A percentile compares a stretch with the other conserved stretches of the same genome.
Evolutionary conservation across 2,888 invertebrate species (phyloP).

Genomic region (Pollenia amentaria): DNA sequence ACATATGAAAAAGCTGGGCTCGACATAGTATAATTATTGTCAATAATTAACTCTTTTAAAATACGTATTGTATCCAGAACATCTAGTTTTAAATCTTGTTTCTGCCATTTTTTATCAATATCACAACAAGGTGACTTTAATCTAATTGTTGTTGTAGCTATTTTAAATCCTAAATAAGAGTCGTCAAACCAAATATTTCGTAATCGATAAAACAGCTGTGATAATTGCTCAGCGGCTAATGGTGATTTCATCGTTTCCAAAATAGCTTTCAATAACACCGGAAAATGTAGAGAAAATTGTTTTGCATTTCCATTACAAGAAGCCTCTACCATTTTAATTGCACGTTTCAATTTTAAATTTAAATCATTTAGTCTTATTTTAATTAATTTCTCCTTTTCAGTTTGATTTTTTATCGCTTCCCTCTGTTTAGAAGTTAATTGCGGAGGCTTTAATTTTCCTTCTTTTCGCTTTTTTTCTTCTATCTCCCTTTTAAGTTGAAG

Average conservation of each 20-base stretch:
- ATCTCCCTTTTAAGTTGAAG: constrained; percentile 95
- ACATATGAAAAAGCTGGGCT: constrained; percentile 93
- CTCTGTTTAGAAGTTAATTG: constrained; percentile 94
- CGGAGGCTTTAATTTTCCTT: constrained; percentile 91
- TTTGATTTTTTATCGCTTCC: constrained; percentile 94
- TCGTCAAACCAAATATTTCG: constrained; percentile 86
- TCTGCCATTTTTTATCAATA: constrained; percentile 91
- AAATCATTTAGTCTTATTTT: constrained; percentile 89
- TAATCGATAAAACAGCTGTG: constrained; percentile 87
- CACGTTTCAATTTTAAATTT: constrained; percentile 81
- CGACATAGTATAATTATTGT: constrained; percentile 76
- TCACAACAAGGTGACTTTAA: constrained; percentile 92
- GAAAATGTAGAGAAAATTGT: constrained; percentile 81
- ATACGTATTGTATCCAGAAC: constrained; percentile 87
- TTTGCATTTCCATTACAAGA: constrained; percentile 81
- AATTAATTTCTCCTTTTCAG: constrained; percentile 93
- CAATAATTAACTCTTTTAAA: constrained; percentile 85
- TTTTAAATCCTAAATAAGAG: constrained; percentile 86
- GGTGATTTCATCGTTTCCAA: constrained; percentile 88
- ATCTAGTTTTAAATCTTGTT: constrained; percentile 88
- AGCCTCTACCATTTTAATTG: constrained; percentile 82
- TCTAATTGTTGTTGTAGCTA: constrained; percentile 90
- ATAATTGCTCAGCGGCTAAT: constrained; percentile 89
- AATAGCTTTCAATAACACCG: constrained; percentile 80
- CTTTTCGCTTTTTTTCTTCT: constrained; percentile 93